These are phyloP conservation scores for Nanorana parkeri DNA, from an alignment of 2,113 vertebrate genomes.

Conservation along the genomic window DNA sequence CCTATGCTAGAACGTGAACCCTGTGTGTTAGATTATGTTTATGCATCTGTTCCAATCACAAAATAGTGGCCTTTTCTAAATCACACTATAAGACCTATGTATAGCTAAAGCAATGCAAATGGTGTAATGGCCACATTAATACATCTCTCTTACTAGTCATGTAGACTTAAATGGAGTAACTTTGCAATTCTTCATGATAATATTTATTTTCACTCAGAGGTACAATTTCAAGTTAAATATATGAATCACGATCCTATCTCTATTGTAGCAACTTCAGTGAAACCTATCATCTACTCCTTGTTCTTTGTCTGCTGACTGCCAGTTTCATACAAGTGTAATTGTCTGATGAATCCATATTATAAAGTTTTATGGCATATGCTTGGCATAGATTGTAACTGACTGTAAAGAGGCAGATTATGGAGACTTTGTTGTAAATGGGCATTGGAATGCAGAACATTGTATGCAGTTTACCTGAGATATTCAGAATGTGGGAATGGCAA, in stretches of 20 bases:
- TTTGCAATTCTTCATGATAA: background rate
- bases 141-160: background rate
- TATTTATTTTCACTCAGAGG: constrained; percentile 18
- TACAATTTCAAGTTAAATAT: constrained; percentile 34
- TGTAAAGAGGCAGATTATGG: background rate
- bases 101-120: no score
- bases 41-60: no score
- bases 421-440: background rate
- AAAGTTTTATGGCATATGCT: constrained; percentile 35
- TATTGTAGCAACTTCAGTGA: constrained; percentile 20
- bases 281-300: constrained; percentile 14
- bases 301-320: constrained; percentile 29
- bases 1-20: no score
- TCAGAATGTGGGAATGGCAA: background rate
- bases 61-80: no score
- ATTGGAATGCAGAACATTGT: background rate
- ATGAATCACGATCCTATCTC: constrained; percentile 29
- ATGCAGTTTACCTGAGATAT: background rate
- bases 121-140: background rate
- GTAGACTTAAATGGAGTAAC: background rate
- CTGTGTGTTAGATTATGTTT: background rate
- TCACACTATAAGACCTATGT: background rate
- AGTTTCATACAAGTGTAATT: constrained; percentile 37
- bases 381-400: constrained; percentile 17
- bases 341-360: constrained; percentile 37